These are phyloP conservation scores for Synanthedon formicaeformis DNA, from an alignment of 2,888 invertebrate species.

Conservation along the genomic window DNA sequence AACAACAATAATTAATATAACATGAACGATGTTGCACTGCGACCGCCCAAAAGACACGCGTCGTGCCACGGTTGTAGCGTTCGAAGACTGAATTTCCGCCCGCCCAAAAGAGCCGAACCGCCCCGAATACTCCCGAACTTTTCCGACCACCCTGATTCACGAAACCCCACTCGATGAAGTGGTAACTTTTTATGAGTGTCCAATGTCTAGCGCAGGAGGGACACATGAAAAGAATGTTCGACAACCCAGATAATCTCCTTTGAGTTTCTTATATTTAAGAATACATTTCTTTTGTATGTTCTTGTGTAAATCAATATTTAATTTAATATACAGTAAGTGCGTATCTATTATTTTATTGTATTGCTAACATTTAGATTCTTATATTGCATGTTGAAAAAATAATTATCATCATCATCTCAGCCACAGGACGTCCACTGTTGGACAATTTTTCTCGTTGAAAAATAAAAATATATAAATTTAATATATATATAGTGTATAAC, in stretches of 20 bases:
- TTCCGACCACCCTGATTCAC: slow-evolving; percentile 38
- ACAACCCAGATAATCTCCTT: slow-evolving; percentile 17
- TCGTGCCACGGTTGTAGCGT: slow-evolving; percentile 22
- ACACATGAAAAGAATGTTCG: slow-evolving; percentile 55
- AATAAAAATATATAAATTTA: too few relatives aligned
- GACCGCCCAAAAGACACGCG: slow-evolving; percentile 15
- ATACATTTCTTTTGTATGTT: too few relatives aligned
- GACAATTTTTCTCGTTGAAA: too few relatives aligned
- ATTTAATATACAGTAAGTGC: too few relatives aligned
- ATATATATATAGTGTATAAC: too few relatives aligned
- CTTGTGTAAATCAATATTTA: too few relatives aligned
- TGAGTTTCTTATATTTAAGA: background rate
- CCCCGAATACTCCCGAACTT: slow-evolving; percentile 22
- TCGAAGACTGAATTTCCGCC: slow-evolving; percentile 51
- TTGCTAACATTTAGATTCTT: too few relatives aligned
- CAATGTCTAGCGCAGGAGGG: slow-evolving; percentile 47
- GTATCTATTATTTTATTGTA: too few relatives aligned
- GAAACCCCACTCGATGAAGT: slow-evolving; percentile 63
- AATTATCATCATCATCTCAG: too few relatives aligned
- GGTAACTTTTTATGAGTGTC: slow-evolving; percentile 66
- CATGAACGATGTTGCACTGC: slow-evolving; percentile 41
- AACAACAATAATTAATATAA: slow-evolving; percentile 29
- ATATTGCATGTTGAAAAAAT: too few relatives aligned
- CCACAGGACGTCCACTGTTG: too few relatives aligned
- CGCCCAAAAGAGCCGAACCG: slow-evolving; percentile 39